phyloP scores from a whole-genome alignment of 2,113 vertebrate species.

The Vidua chalybeata region DNA sequence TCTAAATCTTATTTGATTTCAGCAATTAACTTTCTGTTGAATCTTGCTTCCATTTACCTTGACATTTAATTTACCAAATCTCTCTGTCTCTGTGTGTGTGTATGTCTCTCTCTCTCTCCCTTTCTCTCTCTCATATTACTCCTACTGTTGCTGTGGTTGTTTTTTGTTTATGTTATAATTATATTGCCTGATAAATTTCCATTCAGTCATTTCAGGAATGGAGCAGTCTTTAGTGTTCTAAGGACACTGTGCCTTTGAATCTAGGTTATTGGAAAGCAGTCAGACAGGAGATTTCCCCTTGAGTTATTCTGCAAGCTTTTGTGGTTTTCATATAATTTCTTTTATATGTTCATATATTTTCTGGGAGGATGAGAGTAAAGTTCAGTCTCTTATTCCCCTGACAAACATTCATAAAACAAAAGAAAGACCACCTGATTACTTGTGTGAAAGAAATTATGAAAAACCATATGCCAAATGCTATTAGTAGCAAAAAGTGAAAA shows the following conservation, averaged over 20 bases:
- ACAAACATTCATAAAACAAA: not conserved
- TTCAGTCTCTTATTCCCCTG: not conserved
- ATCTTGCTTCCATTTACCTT: not conserved
- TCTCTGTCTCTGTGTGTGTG: not conserved
- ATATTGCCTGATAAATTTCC: not conserved
- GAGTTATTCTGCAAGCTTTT: not conserved
- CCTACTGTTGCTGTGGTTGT: not conserved
- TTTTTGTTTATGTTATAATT: not conserved
- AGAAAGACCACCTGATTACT: not conserved
- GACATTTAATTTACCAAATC: not conserved
- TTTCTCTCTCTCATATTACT: not conserved
- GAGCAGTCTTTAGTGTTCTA: not conserved
- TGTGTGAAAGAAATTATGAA: not conserved
- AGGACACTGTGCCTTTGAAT: not conserved
- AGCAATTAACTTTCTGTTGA: not conserved
- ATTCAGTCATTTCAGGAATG: not conserved
- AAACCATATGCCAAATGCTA: not conserved
- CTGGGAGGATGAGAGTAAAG: not conserved
- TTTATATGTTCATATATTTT: not conserved
- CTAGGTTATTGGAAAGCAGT: not conserved
- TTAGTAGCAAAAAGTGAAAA: not conserved
- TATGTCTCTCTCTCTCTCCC: not conserved
- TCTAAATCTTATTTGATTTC: not conserved
- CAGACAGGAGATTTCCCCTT: not conserved
- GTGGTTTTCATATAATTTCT: not conserved